Evolutionary conservation across 2,797 vertebrate genomes (phyloP).

Genomic region (Helarctos malayanus): DNA sequence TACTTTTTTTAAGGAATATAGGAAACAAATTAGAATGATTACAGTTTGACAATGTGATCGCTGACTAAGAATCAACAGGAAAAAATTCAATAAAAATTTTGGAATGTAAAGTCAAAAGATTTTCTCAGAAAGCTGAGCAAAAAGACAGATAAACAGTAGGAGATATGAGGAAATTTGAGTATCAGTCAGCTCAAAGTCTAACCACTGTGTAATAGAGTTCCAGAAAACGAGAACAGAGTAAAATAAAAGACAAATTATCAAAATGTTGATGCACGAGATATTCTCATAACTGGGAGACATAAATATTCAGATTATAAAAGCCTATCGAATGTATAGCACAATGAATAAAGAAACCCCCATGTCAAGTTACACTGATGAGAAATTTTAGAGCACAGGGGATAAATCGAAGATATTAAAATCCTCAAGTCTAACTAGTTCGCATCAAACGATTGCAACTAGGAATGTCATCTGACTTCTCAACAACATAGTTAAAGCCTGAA

Average conservation of each 20-base stretch:
- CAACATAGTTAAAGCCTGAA: background rate
- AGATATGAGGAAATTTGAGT: background rate
- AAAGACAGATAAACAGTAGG: background rate
- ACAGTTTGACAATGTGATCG: conserved; percentile 32
- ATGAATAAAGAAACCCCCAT: background rate
- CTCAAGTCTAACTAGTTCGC: conserved; percentile 10
- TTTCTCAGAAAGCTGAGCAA: background rate
- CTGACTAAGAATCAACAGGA: background rate
- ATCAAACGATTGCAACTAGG: background rate
- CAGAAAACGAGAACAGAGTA: background rate
- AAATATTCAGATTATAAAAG: background rate
- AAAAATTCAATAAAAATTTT: conserved; percentile 22
- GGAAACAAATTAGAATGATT: conserved; percentile 55
- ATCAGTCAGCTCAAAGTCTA: background rate
- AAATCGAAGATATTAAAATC: background rate
- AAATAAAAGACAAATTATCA: background rate
- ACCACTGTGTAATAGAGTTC: background rate
- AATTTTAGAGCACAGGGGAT: background rate
- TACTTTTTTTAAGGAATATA: background rate
- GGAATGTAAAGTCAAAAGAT: background rate
- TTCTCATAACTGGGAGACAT: background rate
- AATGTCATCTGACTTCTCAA: conserved; percentile 23
- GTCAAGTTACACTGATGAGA: background rate
- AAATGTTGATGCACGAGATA: conserved; percentile 22
- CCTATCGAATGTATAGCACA: background rate